phyloP scores from a whole-genome alignment of 1,140 invertebrate genomes.

The Bombus haemorrhoidalis region DNA sequence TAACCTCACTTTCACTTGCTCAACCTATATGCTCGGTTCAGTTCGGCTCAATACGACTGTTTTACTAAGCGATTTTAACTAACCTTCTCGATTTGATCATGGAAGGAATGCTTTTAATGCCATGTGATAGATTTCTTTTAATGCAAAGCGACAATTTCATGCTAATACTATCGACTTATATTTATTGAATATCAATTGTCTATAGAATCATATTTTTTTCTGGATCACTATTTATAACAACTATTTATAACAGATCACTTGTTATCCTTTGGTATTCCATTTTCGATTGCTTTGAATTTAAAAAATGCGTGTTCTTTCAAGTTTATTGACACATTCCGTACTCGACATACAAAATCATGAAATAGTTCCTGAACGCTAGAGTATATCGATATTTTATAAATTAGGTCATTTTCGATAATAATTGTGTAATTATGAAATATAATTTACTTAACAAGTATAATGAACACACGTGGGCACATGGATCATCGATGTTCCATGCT shows the following conservation, averaged over 20 bases:
- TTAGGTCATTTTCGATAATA: neutral
- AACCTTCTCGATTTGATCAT: conserved; percentile 51
- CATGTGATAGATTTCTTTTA: conserved; percentile 21
- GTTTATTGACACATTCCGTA: neutral
- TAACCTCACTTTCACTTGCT: conserved; percentile 73
- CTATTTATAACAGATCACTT: too few species aligned
- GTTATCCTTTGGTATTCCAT: too few species aligned
- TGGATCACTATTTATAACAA: too few species aligned
- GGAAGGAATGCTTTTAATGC: conserved; percentile 27
- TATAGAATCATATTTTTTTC: neutral
- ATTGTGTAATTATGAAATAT: too few species aligned
- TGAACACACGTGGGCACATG: neutral
- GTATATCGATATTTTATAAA: neutral
- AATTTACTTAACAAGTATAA: neutral
- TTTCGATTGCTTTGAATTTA: neutral
- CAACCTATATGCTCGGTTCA: conserved; percentile 61
- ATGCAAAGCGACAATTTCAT: neutral
- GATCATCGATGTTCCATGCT: neutral
- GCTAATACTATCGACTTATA: neutral
- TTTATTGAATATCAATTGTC: neutral
- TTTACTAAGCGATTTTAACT: conserved; percentile 23
- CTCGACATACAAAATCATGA: too few species aligned
- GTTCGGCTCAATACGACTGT: conserved; percentile 39
- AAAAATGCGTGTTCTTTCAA: neutral
- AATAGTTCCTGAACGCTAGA: too few species aligned